These are phyloP conservation scores for Drosophila neotestacea DNA, from an alignment of 2,888 invertebrate species.

Conservation along the genomic window DNA sequence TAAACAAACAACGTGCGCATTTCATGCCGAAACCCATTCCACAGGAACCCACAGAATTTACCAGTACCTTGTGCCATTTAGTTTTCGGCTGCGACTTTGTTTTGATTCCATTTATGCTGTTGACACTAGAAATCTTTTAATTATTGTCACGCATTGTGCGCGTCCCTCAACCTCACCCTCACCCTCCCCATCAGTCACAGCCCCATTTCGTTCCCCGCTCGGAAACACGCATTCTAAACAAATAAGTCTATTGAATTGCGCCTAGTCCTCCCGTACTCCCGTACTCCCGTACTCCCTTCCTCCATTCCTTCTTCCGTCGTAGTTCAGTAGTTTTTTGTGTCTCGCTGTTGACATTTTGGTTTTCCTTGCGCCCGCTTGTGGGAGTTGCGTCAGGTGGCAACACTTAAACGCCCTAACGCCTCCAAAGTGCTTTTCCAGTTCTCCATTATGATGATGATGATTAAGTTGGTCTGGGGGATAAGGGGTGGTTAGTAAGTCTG, in stretches of 20 bases:
- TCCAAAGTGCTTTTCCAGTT: constrained; percentile 35
- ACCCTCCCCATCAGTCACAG: not conserved
- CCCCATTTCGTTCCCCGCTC: constrained; percentile 9
- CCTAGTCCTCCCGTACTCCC: not conserved
- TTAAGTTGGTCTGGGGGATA: not conserved
- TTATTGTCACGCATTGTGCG: constrained; percentile 69
- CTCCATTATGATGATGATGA: not conserved
- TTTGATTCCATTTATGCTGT: constrained; percentile 80
- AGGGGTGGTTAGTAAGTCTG: constrained; percentile 1
- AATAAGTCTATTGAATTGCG: constrained; percentile 26
- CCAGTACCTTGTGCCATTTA: constrained; percentile 50
- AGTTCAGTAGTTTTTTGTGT: constrained; percentile 32
- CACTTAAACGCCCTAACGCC: constrained; percentile 44
- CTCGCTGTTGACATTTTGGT: constrained; percentile 52
- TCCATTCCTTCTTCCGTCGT: not conserved
- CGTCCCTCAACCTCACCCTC: not conserved
- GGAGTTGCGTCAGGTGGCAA: constrained; percentile 78
- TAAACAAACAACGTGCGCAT: constrained; percentile 76
- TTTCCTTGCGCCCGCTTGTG: constrained; percentile 52
- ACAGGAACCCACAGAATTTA: constrained; percentile 31
- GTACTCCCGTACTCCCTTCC: not conserved
- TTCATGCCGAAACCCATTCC: constrained; percentile 48
- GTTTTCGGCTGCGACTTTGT: constrained; percentile 69
- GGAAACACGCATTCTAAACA: constrained; percentile 36
- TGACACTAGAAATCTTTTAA: constrained; percentile 79